Conservation (phyloP, 2,888 invertebrate genomes). For the Acronicta aceris region DNA sequence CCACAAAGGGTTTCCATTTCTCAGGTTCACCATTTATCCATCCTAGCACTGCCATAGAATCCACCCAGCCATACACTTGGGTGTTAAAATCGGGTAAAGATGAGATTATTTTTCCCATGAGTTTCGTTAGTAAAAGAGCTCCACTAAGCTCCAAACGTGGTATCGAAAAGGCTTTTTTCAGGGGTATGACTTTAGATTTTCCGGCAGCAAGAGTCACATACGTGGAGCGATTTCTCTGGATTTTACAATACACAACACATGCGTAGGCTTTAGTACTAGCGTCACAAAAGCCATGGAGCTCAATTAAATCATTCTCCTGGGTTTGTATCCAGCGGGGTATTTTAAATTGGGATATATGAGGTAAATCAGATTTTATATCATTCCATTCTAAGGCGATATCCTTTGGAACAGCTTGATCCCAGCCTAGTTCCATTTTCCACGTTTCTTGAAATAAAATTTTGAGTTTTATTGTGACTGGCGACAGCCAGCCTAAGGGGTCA, state of each 20-base stretch:
- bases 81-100: not conserved
- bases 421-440: slow-evolving; percentile 4
- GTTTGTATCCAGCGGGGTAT: slow-evolving; percentile 10
- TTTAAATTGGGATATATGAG: slow-evolving; percentile 7
- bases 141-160: slow-evolving; percentile 12
- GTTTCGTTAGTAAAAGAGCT: slow-evolving; percentile 9
- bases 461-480: slow-evolving; percentile 8
- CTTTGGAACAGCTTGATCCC: no score
- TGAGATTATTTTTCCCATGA: slow-evolving; percentile 3
- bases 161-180: slow-evolving; percentile 9
- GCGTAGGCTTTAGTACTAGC: not conserved
- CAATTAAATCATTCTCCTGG: slow-evolving; percentile 3
- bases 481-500: no score
- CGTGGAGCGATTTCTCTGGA: not conserved
- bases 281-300: slow-evolving; percentile 11
- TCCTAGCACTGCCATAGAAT: slow-evolving; percentile 12
- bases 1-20: slow-evolving; percentile 16
- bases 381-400: no score
- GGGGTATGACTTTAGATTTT: slow-evolving; percentile 13
- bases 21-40: slow-evolving; percentile 15
- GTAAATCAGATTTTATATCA: not conserved
- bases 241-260: slow-evolving; percentile 3
- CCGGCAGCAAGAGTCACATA: slow-evolving; percentile 8
- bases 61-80: not conserved
- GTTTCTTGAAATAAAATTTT: slow-evolving; percentile 13